A percentile compares a stretch with the other conserved stretches of the same genome.
These are phyloP conservation scores for Aleiodes sp. DNA, from an alignment of 1,140 invertebrate genomes.

Conservation along the genomic window DNA sequence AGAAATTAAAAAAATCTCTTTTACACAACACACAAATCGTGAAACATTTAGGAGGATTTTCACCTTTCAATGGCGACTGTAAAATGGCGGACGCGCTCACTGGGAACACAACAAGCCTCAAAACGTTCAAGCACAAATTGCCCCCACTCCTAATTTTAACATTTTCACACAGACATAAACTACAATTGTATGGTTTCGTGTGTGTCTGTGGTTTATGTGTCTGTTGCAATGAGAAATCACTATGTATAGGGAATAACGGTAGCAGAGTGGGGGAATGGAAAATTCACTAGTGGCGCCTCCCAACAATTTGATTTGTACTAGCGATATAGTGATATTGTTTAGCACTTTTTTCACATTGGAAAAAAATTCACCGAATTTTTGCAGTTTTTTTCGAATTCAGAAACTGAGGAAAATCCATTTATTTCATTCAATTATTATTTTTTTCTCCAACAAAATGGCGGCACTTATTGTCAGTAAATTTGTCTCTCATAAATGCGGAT, in stretches of 20 bases:
- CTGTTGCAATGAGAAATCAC: too few species aligned
- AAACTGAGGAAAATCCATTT: background rate
- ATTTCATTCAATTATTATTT: too few species aligned
- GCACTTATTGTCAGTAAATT: slow-evolving; percentile 65
- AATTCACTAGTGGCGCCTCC: background rate
- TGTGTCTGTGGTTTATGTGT: background rate
- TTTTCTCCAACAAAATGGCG: slow-evolving; percentile 72
- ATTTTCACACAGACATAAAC: slow-evolving; percentile 19
- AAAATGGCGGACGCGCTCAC: slow-evolving; percentile 83
- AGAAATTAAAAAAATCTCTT: too few species aligned
- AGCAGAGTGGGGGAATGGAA: background rate
- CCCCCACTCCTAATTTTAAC: background rate
- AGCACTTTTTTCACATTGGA: too few species aligned
- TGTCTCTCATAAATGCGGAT: slow-evolving; percentile 28
- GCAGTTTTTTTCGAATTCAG: too few species aligned
- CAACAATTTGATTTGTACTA: background rate
- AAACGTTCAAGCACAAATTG: background rate
- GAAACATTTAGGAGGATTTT: slow-evolving; percentile 81
- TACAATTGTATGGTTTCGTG: too few species aligned
- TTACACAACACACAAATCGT: slow-evolving; percentile 59
- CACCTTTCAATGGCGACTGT: slow-evolving; percentile 91
- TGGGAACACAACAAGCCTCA: slow-evolving; percentile 53
- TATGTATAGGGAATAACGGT: background rate
- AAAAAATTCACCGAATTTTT: too few species aligned
- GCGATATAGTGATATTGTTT: background rate